Conservation (phyloP, 1,140 invertebrate species). For the Stegodyphus mimosarum region DNA sequence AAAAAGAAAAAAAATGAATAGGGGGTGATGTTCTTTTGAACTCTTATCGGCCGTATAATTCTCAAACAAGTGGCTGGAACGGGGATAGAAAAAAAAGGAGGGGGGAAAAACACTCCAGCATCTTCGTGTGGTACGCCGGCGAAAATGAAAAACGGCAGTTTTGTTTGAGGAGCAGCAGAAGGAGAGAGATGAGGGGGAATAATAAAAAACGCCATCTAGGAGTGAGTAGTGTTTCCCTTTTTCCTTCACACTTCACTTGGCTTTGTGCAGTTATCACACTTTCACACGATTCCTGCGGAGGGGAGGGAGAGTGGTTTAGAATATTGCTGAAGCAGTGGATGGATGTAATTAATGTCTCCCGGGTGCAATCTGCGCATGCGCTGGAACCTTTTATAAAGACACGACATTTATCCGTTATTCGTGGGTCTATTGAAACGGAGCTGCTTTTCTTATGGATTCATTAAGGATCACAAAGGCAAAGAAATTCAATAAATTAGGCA, state of each 20-base stretch:
- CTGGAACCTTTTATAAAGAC: too few species aligned
- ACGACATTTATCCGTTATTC: too few species aligned
- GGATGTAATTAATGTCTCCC: neutral
- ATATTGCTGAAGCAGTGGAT: constrained; percentile 11
- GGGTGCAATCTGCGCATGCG: too few species aligned
- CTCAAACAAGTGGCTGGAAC: constrained; percentile 44
- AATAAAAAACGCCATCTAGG: neutral
- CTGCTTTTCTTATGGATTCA: too few species aligned
- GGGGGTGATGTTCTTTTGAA: constrained; percentile 20
- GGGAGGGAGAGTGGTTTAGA: neutral
- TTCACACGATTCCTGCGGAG: constrained; percentile 1
- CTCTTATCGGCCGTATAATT: constrained; percentile 54
- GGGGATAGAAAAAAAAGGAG: too few species aligned
- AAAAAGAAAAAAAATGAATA: neutral
- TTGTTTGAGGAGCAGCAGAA: constrained; percentile 49
- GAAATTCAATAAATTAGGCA: too few species aligned
- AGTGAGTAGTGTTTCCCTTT: neutral
- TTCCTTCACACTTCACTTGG: constrained; percentile 43
- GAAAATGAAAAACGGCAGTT: constrained; percentile 57
- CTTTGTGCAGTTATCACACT: constrained; percentile 40
- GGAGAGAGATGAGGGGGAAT: neutral
- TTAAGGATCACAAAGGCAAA: too few species aligned
- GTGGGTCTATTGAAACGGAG: too few species aligned
- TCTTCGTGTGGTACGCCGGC: neutral
- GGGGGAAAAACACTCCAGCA: neutral